phyloP scores from a whole-genome alignment of 2,113 vertebrate species.

The Phoxinus phoxinus region DNA sequence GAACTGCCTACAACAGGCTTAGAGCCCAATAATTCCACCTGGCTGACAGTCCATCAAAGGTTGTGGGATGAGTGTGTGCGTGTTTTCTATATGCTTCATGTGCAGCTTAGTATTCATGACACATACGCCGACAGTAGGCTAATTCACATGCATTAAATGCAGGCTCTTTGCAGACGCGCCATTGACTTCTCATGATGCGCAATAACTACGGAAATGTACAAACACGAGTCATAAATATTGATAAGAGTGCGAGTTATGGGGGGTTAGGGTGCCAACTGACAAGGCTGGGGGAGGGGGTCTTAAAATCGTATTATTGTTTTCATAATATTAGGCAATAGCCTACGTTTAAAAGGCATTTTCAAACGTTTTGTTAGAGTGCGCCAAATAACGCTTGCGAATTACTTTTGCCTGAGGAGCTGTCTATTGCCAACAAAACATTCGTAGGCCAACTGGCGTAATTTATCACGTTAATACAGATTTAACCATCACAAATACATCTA shows the following conservation, averaged over 20 bases:
- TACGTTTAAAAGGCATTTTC: not conserved
- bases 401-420: not conserved
- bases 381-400: not conserved
- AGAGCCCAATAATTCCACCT: conserved; percentile 41
- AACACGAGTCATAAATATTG: not conserved
- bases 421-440: not conserved
- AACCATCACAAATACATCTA: not conserved
- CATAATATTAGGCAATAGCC: not conserved
- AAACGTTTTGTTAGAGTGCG: not conserved
- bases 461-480: not conserved
- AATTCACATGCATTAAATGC: not conserved
- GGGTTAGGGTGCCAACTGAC: not conserved
- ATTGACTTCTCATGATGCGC: not conserved
- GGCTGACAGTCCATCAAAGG: not conserved
- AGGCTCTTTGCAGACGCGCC: not conserved
- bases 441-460: not conserved
- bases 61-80: not conserved
- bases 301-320: not conserved
- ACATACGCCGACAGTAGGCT: not conserved
- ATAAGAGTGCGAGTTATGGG: not conserved
- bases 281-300: not conserved
- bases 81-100: conserved; percentile 15
- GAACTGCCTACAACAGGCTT: conserved; percentile 65
- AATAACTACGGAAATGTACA: not conserved
- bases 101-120: conserved; percentile 14